phyloP scores from a whole-genome alignment of 2,113 vertebrate genomes.

The Thunnus maccoyii region DNA sequence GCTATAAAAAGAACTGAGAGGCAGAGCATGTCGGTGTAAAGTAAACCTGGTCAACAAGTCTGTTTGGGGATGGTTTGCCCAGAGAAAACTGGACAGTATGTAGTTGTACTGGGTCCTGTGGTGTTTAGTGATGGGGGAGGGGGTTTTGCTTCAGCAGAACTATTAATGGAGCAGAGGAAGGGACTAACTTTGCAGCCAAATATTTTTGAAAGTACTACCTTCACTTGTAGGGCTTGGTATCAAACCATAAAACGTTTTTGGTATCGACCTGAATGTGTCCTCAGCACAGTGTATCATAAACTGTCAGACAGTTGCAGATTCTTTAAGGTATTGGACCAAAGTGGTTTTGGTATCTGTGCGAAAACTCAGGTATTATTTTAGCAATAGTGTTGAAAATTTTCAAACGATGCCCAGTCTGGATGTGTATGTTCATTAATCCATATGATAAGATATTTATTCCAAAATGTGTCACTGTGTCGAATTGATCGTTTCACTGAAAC shows the following conservation, averaged over 20 bases:
- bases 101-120: background rate
- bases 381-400: too few relatives aligned
- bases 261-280: background rate
- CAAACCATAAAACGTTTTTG: background rate
- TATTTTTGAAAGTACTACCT: constrained; percentile 5
- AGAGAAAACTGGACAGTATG: background rate
- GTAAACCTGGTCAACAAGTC: background rate
- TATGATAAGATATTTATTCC: background rate
- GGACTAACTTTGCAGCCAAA: constrained; percentile 15
- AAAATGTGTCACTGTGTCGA: background rate
- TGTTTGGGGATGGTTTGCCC: background rate
- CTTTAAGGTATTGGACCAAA: too few relatives aligned
- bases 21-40: background rate
- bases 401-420: background rate
- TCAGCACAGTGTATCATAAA: too few relatives aligned
- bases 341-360: too few relatives aligned
- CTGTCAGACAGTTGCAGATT: too few relatives aligned
- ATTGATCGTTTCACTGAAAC: background rate
- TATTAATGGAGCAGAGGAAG: constrained; percentile 23
- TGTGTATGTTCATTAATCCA: background rate
- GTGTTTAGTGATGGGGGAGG: background rate
- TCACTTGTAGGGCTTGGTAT: background rate
- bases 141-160: background rate
- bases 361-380: too few relatives aligned
- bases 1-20: background rate